These are phyloP conservation scores for Paraplagusia blochii DNA, from an alignment of 2,113 vertebrate genomes.

Conservation along the genomic window DNA sequence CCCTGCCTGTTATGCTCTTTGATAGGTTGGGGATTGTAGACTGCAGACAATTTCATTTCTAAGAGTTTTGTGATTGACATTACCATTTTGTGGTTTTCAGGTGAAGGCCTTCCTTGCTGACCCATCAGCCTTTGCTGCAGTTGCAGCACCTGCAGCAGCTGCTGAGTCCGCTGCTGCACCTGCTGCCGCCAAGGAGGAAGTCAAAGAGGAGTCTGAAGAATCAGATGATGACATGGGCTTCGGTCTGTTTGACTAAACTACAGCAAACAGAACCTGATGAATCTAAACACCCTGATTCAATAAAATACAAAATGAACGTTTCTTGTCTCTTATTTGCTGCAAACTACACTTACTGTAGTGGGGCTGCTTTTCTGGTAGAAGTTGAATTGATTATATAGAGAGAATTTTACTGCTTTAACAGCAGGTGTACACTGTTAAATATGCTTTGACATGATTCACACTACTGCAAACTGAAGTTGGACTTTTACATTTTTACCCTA, in stretches of 20 bases:
- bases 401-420: too few relatives aligned
- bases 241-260: slow-evolving; percentile 86
- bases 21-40: slow-evolving; percentile 5
- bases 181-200: slow-evolving; percentile 78
- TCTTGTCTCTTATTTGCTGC: too few relatives aligned
- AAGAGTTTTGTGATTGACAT: background rate
- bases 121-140: slow-evolving; percentile 87
- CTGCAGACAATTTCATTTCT: background rate
- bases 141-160: slow-evolving; percentile 72
- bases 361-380: too few relatives aligned
- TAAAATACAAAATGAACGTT: slow-evolving; percentile 27
- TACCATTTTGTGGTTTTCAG: slow-evolving; percentile 26
- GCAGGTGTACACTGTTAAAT: too few relatives aligned
- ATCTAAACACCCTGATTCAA: slow-evolving; percentile 48
- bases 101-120: slow-evolving; percentile 95
- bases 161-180: slow-evolving; percentile 70
- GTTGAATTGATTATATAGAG: too few relatives aligned
- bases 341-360: too few relatives aligned
- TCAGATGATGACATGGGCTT: slow-evolving; percentile 97
- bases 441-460: too few relatives aligned
- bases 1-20: slow-evolving; percentile 4
- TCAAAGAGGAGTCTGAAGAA: slow-evolving; percentile 91
- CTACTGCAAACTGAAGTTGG: too few relatives aligned
- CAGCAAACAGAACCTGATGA: slow-evolving; percentile 14
- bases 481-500: too few relatives aligned